Percentiles rank a stretch among this genome's conserved stretches.
These are phyloP conservation scores for Netelia melanura DNA, from an alignment of 2,888 invertebrate genomes.

Conservation along the genomic window DNA sequence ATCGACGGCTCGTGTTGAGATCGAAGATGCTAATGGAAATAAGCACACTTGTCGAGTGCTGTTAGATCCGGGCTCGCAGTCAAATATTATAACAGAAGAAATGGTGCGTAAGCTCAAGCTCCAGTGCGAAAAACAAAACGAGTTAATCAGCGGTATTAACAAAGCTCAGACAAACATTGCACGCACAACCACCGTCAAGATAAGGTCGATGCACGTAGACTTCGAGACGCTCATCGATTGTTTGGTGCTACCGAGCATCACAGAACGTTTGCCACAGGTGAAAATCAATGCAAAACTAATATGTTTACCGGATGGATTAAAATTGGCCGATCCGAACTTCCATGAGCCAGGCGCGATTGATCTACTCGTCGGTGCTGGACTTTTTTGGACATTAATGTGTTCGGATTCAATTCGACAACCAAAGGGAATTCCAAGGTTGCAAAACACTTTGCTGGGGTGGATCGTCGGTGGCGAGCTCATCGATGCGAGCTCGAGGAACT, in stretches of 20 bases:
- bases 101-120: constrained; percentile 59
- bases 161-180: constrained; percentile 45
- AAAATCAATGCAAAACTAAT: constrained; percentile 35
- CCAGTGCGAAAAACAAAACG: constrained; percentile 30
- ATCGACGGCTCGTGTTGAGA: constrained; percentile 66
- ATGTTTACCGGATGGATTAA: constrained; percentile 49
- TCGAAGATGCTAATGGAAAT: constrained; percentile 58
- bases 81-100: constrained; percentile 64
- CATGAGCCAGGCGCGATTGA: constrained; percentile 62
- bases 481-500: background rate
- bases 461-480: constrained; percentile 56
- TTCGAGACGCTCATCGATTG: constrained; percentile 45
- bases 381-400: constrained; percentile 63
- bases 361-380: constrained; percentile 57
- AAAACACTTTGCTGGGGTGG: constrained; percentile 62
- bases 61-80: constrained; percentile 66
- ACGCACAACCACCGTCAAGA: constrained; percentile 21
- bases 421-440: constrained; percentile 45
- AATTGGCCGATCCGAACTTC: constrained; percentile 60
- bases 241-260: constrained; percentile 58
- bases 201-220: constrained; percentile 39
- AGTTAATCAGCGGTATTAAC: constrained; percentile 55
- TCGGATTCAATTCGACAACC: constrained; percentile 32
- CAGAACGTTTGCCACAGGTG: constrained; percentile 57
- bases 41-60: constrained; percentile 54